These are phyloP conservation scores for Orchestes rusci DNA, from an alignment of 2,888 invertebrate species.

Conservation along the genomic window DNA sequence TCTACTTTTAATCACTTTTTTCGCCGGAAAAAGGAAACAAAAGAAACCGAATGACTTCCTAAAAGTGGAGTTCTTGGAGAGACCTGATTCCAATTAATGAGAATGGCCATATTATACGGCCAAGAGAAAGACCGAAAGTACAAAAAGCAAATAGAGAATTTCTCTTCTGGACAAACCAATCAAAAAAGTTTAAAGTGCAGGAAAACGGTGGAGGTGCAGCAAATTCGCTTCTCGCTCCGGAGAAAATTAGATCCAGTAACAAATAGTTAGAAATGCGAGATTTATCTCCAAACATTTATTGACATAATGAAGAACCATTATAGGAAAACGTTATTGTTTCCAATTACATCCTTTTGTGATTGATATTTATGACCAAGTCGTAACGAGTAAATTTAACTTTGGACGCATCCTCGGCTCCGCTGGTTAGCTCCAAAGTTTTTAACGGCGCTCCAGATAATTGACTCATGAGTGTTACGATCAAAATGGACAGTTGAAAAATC, in stretches of 20 bases:
- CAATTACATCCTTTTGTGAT: slow-evolving; percentile 19
- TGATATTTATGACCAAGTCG: slow-evolving; percentile 18
- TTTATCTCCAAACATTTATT: slow-evolving; percentile 4
- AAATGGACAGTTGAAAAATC: too few relatives aligned
- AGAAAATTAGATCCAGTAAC: slow-evolving; percentile 18
- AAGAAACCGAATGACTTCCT: too few relatives aligned
- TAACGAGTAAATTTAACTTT: slow-evolving; percentile 12
- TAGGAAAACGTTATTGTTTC: slow-evolving; percentile 20
- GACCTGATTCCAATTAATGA: too few relatives aligned
- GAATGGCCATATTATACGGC: too few relatives aligned
- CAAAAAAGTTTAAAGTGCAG: background rate
- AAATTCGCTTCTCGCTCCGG: background rate
- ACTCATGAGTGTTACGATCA: too few relatives aligned
- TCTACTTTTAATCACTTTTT: too few relatives aligned
- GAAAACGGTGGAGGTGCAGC: background rate
- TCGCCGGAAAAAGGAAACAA: too few relatives aligned
- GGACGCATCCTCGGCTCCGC: slow-evolving; percentile 12
- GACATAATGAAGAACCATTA: slow-evolving; percentile 8
- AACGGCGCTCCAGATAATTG: too few relatives aligned
- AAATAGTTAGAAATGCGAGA: slow-evolving; percentile 21
- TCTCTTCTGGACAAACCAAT: background rate
- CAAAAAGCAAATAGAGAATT: too few relatives aligned
- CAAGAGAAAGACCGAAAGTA: too few relatives aligned
- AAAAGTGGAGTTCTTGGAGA: too few relatives aligned
- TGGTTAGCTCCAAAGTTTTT: too few relatives aligned